Conservation (phyloP, 2,113 vertebrate genomes). For the Microcebus lehilahytsara region DNA sequence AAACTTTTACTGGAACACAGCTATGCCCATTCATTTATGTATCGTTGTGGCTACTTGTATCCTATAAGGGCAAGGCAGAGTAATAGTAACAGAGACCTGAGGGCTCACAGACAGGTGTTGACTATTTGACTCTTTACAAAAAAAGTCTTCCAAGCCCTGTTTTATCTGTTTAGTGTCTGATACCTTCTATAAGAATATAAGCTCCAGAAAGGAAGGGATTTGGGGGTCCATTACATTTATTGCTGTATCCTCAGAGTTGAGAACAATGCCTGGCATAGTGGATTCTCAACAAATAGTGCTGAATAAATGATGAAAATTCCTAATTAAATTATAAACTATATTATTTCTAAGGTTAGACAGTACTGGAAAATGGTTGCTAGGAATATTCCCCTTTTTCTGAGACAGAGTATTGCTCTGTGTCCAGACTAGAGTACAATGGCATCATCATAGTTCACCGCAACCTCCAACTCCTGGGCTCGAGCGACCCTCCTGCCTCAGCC, state of each 20-base stretch:
- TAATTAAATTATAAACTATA: background rate
- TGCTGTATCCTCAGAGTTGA: background rate
- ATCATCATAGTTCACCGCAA: background rate
- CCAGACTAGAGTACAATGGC: background rate
- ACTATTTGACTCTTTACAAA: background rate
- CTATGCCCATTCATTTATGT: background rate
- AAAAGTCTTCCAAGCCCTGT: background rate
- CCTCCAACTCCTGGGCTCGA: background rate
- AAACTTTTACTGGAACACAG: background rate
- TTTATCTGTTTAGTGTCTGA: background rate
- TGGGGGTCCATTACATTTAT: background rate
- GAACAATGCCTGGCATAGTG: background rate
- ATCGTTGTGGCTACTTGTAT: background rate
- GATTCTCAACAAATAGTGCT: background rate
- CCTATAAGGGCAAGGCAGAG: background rate
- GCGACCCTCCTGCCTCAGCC: background rate
- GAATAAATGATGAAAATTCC: background rate
- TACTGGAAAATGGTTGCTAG: background rate
- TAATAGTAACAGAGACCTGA: background rate
- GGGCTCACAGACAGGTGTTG: background rate
- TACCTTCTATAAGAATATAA: background rate
- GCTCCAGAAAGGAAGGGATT: background rate
- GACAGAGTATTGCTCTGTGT: background rate
- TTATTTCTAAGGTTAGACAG: background rate
- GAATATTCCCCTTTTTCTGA: background rate